These are phyloP conservation scores for Ischnura elegans DNA, from an alignment of 2,888 invertebrate species.

Conservation along the genomic window DNA sequence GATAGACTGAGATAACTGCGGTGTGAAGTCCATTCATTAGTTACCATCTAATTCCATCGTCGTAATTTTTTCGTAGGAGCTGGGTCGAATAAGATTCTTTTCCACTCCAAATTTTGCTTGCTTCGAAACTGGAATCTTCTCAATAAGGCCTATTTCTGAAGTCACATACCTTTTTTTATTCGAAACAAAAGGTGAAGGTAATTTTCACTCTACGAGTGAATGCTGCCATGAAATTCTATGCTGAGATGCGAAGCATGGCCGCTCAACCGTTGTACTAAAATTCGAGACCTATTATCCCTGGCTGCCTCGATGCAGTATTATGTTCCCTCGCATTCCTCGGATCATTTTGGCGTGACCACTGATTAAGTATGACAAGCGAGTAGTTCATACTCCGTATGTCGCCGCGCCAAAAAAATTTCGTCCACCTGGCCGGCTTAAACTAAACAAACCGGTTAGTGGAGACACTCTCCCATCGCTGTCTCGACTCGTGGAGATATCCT, in stretches of 20 bases:
- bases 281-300: neutral
- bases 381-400: neutral
- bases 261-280: neutral
- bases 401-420: neutral
- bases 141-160: neutral
- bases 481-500: neutral
- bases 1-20: neutral
- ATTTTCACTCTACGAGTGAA: neutral
- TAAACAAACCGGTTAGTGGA: neutral
- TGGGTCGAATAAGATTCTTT: neutral
- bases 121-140: neutral
- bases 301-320: neutral
- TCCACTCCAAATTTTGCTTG: neutral
- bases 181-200: neutral
- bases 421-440: constrained; percentile 1
- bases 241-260: neutral
- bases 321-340: neutral
- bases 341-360: neutral
- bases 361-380: neutral
- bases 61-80: neutral
- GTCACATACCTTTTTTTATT: neutral
- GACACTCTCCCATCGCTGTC: neutral
- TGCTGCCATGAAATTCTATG: neutral
- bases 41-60: neutral
- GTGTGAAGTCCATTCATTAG: neutral